These are phyloP conservation scores for Amphiprion clarkii DNA, from an alignment of 2,797 vertebrate species.

Conservation along the genomic window DNA sequence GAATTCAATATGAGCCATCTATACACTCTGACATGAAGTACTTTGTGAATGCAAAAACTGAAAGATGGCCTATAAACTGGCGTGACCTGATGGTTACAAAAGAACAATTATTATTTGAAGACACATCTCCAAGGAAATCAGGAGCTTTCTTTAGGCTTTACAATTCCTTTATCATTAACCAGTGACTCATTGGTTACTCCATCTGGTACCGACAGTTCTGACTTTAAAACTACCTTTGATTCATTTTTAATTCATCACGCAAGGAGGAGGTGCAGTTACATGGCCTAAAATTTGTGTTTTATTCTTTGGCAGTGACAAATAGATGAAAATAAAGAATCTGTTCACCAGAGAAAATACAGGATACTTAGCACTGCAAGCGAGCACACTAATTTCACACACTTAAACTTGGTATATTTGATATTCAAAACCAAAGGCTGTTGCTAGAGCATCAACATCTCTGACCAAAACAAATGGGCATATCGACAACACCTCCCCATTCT, in stretches of 20 bases:
- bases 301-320: background rate
- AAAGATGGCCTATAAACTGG: slow-evolving; percentile 36
- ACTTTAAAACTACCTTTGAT: slow-evolving; percentile 36
- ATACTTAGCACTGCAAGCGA: background rate
- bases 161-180: slow-evolving; percentile 28
- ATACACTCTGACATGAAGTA: slow-evolving; percentile 44
- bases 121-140: slow-evolving; percentile 31
- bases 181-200: slow-evolving; percentile 10
- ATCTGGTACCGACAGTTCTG: slow-evolving; percentile 8
- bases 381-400: background rate
- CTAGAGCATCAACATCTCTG: no score
- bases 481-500: no score
- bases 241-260: slow-evolving; percentile 29
- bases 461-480: no score
- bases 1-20: slow-evolving; percentile 70
- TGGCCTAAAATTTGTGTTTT: slow-evolving; percentile 9
- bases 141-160: slow-evolving; percentile 27
- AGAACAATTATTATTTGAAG: slow-evolving; percentile 41
- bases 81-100: slow-evolving; percentile 21
- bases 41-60: slow-evolving; percentile 52
- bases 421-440: no score
- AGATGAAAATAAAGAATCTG: background rate
- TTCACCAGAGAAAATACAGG: background rate
- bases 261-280: background rate
- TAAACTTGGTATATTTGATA: no score